Percentiles rank a stretch among this genome's conserved stretches.
Conservation (phyloP, 2,113 vertebrate species). For the Albula glossodonta region DNA sequence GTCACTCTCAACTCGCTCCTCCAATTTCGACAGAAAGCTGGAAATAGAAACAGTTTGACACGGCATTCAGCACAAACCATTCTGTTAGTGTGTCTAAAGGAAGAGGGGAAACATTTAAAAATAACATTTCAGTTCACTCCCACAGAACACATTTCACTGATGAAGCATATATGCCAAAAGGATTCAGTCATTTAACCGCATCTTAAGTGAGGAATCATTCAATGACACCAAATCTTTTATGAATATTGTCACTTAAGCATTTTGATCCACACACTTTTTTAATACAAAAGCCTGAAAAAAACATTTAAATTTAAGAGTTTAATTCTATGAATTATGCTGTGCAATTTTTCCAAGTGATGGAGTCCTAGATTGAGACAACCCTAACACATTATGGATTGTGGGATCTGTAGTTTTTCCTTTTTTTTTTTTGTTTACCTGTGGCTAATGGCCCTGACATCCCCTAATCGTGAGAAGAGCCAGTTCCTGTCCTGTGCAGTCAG, state of each 20-base stretch:
- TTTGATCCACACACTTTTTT: too few species aligned
- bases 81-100: background rate
- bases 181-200: too few species aligned
- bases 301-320: background rate
- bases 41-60: conserved; percentile 10
- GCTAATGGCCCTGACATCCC: conserved; percentile 86
- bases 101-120: background rate
- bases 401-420: background rate
- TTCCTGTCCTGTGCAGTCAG: conserved; percentile 85
- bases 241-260: too few species aligned
- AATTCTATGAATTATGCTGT: background rate
- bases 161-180: background rate
- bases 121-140: background rate
- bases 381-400: background rate
- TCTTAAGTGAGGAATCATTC: too few species aligned
- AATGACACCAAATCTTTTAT: too few species aligned
- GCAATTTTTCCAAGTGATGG: background rate
- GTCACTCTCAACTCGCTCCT: conserved; percentile 86
- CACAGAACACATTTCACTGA: background rate
- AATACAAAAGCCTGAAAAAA: background rate
- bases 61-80: background rate
- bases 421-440: conserved; percentile 69
- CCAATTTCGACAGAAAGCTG: conserved; percentile 90
- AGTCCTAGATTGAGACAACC: background rate
- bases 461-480: conserved; percentile 93